phyloP scores from a whole-genome alignment of 2,797 vertebrate species.

The Euthynnus affinis region DNA sequence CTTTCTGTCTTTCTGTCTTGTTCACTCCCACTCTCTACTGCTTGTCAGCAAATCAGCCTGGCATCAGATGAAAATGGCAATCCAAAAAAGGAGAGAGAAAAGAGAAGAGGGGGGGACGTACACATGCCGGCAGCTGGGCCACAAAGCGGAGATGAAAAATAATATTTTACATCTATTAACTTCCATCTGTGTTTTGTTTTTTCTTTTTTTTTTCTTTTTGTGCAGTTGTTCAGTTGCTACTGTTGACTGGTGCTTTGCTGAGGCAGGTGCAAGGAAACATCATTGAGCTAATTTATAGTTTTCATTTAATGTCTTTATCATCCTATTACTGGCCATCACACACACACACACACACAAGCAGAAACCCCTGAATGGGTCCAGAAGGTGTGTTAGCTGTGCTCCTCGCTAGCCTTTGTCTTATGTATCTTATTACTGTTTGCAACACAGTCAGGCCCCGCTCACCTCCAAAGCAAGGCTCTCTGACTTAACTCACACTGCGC shows the following conservation, averaged over 20 bases:
- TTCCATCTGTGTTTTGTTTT: slow-evolving; percentile 36
- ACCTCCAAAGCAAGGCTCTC: slow-evolving; percentile 40
- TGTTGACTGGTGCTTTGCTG: slow-evolving; percentile 14
- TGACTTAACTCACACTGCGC: slow-evolving; percentile 43
- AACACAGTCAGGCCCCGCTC: slow-evolving; percentile 42
- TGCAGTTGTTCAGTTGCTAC: slow-evolving; percentile 17
- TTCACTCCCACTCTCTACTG: slow-evolving; percentile 38
- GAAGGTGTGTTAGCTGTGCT: slow-evolving; percentile 14
- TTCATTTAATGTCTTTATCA: slow-evolving; percentile 65
- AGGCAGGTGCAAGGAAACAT: slow-evolving; percentile 43
- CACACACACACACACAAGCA: slow-evolving; percentile 14
- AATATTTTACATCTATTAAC: slow-evolving; percentile 57
- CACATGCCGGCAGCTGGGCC: slow-evolving; percentile 39
- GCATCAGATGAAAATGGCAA: slow-evolving; percentile 65
- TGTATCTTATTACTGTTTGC: slow-evolving; percentile 50
- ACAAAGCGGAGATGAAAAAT: slow-evolving; percentile 57
- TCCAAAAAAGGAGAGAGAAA: slow-evolving; percentile 33
- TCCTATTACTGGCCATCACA: slow-evolving; percentile 50
- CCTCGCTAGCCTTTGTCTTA: slow-evolving; percentile 28
- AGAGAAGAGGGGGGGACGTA: slow-evolving; percentile 14
- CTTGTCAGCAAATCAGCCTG: slow-evolving; percentile 66
- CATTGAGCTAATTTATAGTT: slow-evolving; percentile 65
- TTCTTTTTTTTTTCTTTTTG: neutral
- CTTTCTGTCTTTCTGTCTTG: slow-evolving; percentile 21
- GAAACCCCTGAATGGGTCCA: slow-evolving; percentile 18